Evolutionary conservation across 2,113 vertebrate genomes (phyloP).

Genomic region (Vulpes lagopus): DNA sequence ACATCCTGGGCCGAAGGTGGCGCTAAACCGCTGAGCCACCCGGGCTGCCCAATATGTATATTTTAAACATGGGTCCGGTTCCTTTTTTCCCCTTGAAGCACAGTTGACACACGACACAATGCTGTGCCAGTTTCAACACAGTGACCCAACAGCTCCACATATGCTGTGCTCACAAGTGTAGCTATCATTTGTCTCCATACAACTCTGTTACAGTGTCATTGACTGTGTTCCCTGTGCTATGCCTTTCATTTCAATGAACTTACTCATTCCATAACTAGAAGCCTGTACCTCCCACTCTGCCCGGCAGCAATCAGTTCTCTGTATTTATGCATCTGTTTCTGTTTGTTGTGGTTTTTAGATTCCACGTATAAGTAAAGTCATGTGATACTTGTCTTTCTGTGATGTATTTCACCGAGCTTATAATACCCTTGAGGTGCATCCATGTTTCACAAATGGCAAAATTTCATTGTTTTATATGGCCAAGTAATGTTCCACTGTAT

Average conservation of each 20-base stretch:
- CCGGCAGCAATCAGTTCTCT: neutral
- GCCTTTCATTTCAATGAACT: neutral
- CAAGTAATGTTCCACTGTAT: neutral
- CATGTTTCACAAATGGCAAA: neutral
- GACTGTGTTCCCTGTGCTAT: neutral
- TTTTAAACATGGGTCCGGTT: neutral
- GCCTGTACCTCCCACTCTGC: neutral
- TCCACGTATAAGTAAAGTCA: neutral
- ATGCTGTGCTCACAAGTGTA: neutral
- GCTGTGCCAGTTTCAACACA: neutral
- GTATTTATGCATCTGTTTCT: neutral
- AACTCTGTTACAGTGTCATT: neutral
- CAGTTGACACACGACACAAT: neutral
- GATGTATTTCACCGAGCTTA: neutral
- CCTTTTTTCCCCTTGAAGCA: neutral
- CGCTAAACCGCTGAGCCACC: too few relatives aligned
- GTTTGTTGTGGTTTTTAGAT: neutral
- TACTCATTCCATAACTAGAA: neutral
- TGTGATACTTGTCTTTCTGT: neutral
- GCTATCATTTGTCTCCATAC: neutral
- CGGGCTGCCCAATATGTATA: too few relatives aligned
- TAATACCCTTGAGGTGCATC: neutral
- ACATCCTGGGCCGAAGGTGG: too few relatives aligned
- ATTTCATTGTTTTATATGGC: neutral
- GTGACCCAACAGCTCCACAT: neutral